Evolutionary conservation across 2,113 vertebrate genomes (phyloP).

Genomic region (Osmerus eperlanus): DNA sequence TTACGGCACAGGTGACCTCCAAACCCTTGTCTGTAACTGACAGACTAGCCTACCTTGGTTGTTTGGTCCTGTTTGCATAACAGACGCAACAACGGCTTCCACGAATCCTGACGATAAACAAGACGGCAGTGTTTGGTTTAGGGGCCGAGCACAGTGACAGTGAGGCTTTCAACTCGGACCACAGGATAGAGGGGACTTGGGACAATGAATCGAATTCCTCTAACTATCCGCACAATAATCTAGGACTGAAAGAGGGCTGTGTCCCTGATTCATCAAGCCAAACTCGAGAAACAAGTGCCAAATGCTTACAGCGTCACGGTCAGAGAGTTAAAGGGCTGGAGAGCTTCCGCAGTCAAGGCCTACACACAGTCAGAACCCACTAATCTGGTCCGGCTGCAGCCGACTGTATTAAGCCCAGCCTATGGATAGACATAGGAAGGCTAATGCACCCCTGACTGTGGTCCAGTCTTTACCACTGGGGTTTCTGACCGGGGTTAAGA

Average conservation of each 20-base stretch:
- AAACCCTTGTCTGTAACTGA: neutral
- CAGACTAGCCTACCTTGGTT: neutral
- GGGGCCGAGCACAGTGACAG: neutral
- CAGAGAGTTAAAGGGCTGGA: neutral
- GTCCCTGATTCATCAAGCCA: slow-evolving; percentile 5
- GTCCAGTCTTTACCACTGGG: no score
- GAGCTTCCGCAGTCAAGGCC: no score
- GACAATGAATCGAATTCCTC: slow-evolving; percentile 14
- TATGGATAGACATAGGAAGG: no score
- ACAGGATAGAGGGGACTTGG: neutral
- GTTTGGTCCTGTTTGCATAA: slow-evolving; percentile 20
- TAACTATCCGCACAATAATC: neutral
- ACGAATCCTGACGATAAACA: neutral
- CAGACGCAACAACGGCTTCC: neutral
- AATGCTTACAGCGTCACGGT: neutral
- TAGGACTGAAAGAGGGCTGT: neutral
- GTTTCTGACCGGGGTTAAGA: no score
- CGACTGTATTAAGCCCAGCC: no score
- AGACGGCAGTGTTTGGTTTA: neutral
- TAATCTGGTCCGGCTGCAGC: no score
- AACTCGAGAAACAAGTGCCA: neutral
- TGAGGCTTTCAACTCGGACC: slow-evolving; percentile 1
- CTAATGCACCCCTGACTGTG: no score
- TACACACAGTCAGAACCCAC: no score
- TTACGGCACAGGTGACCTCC: neutral